Evolutionary conservation across 2,113 vertebrate genomes (phyloP).

Genomic region (Microtus richardsoni): DNA sequence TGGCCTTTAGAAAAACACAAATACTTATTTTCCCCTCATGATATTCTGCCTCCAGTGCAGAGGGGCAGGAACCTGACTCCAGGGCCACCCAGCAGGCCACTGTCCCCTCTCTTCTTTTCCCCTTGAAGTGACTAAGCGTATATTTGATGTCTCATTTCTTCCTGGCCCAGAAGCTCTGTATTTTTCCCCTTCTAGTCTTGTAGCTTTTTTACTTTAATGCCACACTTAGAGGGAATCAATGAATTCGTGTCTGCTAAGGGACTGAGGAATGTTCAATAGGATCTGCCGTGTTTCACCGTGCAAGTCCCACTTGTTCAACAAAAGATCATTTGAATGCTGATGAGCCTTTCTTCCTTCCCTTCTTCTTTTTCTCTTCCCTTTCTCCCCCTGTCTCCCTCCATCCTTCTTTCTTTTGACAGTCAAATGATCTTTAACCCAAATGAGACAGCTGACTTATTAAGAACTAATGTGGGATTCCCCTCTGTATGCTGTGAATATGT

Average conservation of each 20-base stretch:
- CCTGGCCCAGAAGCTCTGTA: not conserved
- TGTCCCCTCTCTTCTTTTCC: not conserved
- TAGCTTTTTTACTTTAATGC: not conserved
- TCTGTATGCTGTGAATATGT: too few species aligned
- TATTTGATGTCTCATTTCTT: not conserved
- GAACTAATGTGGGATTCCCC: not conserved
- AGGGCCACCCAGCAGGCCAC: not conserved
- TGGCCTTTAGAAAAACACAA: slow-evolving; percentile 31
- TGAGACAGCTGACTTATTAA: not conserved
- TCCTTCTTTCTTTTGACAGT: not conserved
- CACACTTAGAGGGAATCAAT: not conserved
- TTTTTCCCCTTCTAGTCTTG: not conserved
- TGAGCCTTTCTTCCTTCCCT: not conserved
- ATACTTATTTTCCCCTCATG: not conserved
- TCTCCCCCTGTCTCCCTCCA: too few species aligned
- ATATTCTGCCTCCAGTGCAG: not conserved
- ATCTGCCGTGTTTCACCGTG: not conserved
- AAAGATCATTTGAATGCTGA: not conserved
- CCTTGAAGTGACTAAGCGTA: not conserved
- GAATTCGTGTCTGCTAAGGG: not conserved
- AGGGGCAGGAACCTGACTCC: not conserved
- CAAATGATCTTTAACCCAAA: not conserved
- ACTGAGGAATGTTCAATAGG: not conserved
- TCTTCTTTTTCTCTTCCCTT: fast-evolving
- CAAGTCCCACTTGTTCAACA: not conserved